Evolutionary conservation across 2,888 invertebrate genomes (phyloP).

Genomic region (Junonia oenone): DNA sequence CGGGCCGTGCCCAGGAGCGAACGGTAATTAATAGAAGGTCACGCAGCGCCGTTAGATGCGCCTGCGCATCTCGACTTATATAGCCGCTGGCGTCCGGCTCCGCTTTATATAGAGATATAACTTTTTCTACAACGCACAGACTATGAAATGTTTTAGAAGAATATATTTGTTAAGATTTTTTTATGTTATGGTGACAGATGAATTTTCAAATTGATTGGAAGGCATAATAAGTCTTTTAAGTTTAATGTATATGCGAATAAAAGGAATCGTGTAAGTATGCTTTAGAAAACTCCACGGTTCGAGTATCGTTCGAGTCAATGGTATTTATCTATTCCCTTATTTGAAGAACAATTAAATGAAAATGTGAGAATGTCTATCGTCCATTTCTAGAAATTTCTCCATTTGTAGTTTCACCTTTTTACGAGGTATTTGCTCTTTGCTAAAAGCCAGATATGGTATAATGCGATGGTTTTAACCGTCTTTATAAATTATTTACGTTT

Average conservation of each 20-base stretch:
- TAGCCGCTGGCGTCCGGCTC: slow-evolving; percentile 56
- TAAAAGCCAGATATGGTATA: neutral
- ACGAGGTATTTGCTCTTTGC: neutral
- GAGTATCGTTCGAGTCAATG: slow-evolving; percentile 15
- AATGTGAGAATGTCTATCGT: slow-evolving; percentile 23
- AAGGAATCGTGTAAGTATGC: neutral
- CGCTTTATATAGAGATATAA: slow-evolving; percentile 29
- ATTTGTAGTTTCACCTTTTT: slow-evolving; percentile 11
- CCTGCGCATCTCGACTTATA: slow-evolving; percentile 62
- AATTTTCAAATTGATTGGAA: neutral
- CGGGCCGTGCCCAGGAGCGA: slow-evolving; percentile 52
- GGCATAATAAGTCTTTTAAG: neutral
- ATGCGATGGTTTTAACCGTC: neutral
- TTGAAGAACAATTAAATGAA: slow-evolving; percentile 25
- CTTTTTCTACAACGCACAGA: slow-evolving; percentile 21
- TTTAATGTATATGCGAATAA: too few species aligned
- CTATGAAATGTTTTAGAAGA: neutral
- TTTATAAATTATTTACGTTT: slow-evolving; percentile 5
- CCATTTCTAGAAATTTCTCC: slow-evolving; percentile 23
- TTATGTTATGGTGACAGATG: slow-evolving; percentile 3
- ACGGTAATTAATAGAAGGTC: slow-evolving; percentile 75
- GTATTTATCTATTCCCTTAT: slow-evolving; percentile 20
- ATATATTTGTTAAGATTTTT: slow-evolving; percentile 1
- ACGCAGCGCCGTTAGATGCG: slow-evolving; percentile 61
- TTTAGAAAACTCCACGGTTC: slow-evolving; percentile 7